Conservation (phyloP, 2,797 vertebrate genomes). For the Anas georgica region DNA sequence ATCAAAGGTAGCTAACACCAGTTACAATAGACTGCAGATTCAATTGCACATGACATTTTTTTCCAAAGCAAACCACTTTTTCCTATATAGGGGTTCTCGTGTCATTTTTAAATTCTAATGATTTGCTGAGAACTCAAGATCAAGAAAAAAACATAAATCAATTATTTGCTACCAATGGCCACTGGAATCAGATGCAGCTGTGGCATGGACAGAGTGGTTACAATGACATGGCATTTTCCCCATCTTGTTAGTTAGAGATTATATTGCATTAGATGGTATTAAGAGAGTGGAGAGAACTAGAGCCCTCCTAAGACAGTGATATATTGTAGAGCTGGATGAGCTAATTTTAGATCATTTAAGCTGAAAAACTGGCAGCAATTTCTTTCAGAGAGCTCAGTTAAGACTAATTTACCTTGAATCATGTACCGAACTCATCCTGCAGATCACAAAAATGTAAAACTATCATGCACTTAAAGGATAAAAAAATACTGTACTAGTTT, state of each 20-base stretch:
- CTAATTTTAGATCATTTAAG: conserved; percentile 57
- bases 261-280: neutral
- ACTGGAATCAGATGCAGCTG: neutral
- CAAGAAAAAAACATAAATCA: neutral
- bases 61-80: conserved; percentile 8
- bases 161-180: neutral
- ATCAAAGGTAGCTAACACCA: neutral
- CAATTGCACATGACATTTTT: neutral
- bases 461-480: neutral
- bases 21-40: neutral
- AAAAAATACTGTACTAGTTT: conserved; percentile 9
- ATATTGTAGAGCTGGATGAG: neutral
- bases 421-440: conserved; percentile 1
- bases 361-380: conserved; percentile 40
- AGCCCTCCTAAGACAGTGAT: conserved; percentile 31
- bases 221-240: neutral
- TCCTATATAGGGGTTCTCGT: neutral
- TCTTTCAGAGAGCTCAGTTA: conserved; percentile 54
- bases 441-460: conserved; percentile 32
- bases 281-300: conserved; percentile 5
- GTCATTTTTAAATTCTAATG: neutral
- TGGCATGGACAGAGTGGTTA: neutral
- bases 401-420: conserved; percentile 39
- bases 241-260: conserved; percentile 1
- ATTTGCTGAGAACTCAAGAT: neutral